Conservation (phyloP, 2,888 invertebrate genomes). For the Linnaemya tessellans region DNA sequence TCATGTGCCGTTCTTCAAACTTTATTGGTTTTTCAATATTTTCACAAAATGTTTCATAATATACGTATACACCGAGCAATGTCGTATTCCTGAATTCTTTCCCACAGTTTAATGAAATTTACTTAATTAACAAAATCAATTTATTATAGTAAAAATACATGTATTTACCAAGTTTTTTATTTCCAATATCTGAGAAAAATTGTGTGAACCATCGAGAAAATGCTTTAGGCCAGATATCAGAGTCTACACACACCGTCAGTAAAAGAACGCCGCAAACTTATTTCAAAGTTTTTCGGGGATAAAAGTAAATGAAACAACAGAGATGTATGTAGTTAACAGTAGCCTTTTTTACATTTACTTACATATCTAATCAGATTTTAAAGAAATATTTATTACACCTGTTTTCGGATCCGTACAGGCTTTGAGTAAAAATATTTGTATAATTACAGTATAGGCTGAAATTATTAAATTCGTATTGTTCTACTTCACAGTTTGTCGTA, state of each 20-base stretch:
- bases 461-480: too few relatives aligned
- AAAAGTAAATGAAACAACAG: too few relatives aligned
- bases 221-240: conserved; percentile 27
- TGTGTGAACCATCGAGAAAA: conserved; percentile 37
- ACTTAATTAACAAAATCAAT: neutral
- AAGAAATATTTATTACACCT: too few relatives aligned
- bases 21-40: conserved; percentile 46
- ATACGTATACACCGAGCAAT: too few relatives aligned
- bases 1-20: neutral
- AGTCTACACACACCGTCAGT: neutral
- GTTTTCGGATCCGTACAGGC: too few relatives aligned
- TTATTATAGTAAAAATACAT: neutral
- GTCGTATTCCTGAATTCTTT: neutral
- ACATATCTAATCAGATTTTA: too few relatives aligned
- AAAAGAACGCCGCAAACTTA: neutral
- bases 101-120: neutral
- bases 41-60: neutral
- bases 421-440: too few relatives aligned
- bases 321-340: too few relatives aligned
- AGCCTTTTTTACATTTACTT: too few relatives aligned
- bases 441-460: too few relatives aligned
- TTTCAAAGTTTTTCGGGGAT: neutral
- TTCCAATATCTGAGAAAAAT: conserved; percentile 24
- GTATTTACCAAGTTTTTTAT: conserved; percentile 51
- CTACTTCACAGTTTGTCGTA: too few relatives aligned